These are phyloP conservation scores for Sebastes matsubarae DNA, from an alignment of 2,797 vertebrate species.

Conservation along the genomic window DNA sequence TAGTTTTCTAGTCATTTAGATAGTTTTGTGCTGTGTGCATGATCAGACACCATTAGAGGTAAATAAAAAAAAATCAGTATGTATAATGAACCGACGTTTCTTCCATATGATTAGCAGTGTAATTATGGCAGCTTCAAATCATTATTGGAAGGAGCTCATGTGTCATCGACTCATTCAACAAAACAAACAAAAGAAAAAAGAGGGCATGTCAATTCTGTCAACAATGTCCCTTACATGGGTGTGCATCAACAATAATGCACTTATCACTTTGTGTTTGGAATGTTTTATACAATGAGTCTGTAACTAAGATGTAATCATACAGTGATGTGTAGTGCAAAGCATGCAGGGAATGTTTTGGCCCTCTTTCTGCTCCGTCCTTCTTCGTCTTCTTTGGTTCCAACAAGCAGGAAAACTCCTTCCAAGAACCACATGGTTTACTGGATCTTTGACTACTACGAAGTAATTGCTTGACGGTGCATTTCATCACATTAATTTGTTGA, in stretches of 20 bases:
- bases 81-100: not conserved
- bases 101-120: not conserved
- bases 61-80: not conserved
- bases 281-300: not conserved
- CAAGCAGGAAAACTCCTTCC: not conserved
- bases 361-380: not conserved
- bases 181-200: too few relatives aligned
- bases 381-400: not conserved
- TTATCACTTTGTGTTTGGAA: not conserved
- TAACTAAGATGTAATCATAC: not conserved
- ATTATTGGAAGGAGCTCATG: not conserved
- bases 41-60: not conserved
- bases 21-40: not conserved
- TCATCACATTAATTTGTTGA: too few relatives aligned
- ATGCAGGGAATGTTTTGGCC: slow-evolving; percentile 21
- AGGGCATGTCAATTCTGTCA: not conserved
- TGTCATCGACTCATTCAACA: not conserved
- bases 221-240: not conserved
- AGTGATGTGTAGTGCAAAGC: not conserved
- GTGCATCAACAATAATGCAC: not conserved
- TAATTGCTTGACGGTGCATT: not conserved
- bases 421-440: not conserved
- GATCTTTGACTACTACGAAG: not conserved
- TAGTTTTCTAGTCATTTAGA: not conserved
- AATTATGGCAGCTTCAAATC: not conserved